phyloP scores from a whole-genome alignment of 2,797 vertebrate species.

The Margarornis squamiger region DNA sequence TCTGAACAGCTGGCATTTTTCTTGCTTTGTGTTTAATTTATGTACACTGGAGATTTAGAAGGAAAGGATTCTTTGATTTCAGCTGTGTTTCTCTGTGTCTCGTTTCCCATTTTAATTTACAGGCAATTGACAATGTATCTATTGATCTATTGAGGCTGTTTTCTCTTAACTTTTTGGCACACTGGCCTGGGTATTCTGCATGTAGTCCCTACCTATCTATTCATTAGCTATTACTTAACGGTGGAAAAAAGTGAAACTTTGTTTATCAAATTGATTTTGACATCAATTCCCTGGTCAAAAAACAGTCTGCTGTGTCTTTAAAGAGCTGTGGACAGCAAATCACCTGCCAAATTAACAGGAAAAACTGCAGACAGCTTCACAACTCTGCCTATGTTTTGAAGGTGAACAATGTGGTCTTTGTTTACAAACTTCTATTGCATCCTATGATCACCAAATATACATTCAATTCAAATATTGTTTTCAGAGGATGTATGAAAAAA shows the following conservation, averaged over 20 bases:
- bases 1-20: neutral
- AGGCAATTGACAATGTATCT: neutral
- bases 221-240: neutral
- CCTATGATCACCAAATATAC: neutral
- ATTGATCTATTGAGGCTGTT: neutral
- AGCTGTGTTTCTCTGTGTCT: neutral
- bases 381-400: neutral
- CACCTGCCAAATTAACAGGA: neutral
- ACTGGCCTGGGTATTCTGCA: neutral
- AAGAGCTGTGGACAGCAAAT: neutral
- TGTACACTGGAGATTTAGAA: neutral
- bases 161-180: neutral
- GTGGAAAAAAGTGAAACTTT: neutral
- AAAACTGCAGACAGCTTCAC: neutral
- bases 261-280: slow-evolving; percentile 31
- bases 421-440: neutral
- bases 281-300: slow-evolving; percentile 24
- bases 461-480: neutral
- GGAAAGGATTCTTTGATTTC: neutral
- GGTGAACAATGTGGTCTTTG: neutral
- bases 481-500: neutral
- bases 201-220: neutral
- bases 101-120: neutral
- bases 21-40: neutral
- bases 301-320: neutral